Evolutionary conservation across 2,888 invertebrate species (phyloP).

Genomic region (Xestia xanthographa): DNA sequence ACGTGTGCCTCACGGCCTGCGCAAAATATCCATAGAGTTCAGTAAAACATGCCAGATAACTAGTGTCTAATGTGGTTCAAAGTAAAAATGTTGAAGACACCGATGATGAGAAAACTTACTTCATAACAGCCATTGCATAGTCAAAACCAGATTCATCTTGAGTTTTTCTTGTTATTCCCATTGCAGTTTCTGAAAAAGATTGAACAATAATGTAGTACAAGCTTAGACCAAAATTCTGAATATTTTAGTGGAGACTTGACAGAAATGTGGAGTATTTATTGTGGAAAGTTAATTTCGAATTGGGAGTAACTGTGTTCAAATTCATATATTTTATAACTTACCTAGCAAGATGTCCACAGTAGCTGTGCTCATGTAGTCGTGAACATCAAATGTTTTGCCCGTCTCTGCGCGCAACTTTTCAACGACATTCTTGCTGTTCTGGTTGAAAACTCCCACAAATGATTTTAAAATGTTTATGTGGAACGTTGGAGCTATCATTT

Average conservation of each 20-base stretch:
- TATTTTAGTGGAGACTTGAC: background rate
- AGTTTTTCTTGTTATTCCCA: constrained; percentile 94
- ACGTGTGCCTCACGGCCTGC: background rate
- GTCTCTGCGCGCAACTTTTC: constrained; percentile 91
- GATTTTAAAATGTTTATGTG: constrained; percentile 95
- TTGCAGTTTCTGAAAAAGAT: constrained; percentile 92
- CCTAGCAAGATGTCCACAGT: constrained; percentile 94
- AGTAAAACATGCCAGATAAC: background rate
- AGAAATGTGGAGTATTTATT: background rate
- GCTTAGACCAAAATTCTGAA: background rate
- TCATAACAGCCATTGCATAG: constrained; percentile 96
- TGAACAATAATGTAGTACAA: background rate
- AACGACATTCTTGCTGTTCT: constrained; percentile 93
- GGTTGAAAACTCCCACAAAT: constrained; percentile 94
- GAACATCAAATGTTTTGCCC: constrained; percentile 93
- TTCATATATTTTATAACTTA: constrained; percentile 70
- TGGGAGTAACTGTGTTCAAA: background rate
- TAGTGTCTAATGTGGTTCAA: background rate
- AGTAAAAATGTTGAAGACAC: background rate
- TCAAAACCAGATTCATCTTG: constrained; percentile 93
- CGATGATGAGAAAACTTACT: constrained; percentile 80
- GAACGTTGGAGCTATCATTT: constrained; percentile 96
- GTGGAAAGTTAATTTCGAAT: background rate
- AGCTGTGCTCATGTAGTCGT: constrained; percentile 94
- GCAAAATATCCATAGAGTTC: background rate